These are phyloP conservation scores for Phortica variegata DNA, from an alignment of 1,140 invertebrate genomes.

Conservation along the genomic window DNA sequence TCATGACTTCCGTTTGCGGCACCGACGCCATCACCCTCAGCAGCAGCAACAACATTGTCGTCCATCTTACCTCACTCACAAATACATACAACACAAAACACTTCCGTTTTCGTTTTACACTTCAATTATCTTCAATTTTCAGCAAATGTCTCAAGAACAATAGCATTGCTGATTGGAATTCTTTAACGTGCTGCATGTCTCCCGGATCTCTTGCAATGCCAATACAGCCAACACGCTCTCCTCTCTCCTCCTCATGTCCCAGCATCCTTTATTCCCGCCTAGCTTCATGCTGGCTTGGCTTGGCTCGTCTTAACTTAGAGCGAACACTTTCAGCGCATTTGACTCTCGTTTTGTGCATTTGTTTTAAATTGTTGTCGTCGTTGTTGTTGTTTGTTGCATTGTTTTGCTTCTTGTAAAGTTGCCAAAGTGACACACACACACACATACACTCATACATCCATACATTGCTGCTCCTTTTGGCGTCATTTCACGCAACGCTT, in stretches of 20 bases:
- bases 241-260: too few relatives aligned
- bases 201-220: too few relatives aligned
- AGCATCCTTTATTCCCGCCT: neutral
- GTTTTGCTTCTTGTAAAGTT: slow-evolving; percentile 7
- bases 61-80: neutral
- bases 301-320: too few relatives aligned
- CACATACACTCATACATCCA: neutral
- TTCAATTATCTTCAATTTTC: slow-evolving; percentile 54
- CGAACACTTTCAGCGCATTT: neutral
- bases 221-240: too few relatives aligned
- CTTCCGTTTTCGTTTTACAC: slow-evolving; percentile 50
- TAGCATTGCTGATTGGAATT: slow-evolving; percentile 50
- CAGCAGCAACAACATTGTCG: neutral
- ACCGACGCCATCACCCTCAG: neutral
- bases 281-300: neutral
- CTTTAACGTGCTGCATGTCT: slow-evolving; percentile 47
- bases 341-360: slow-evolving; percentile 17
- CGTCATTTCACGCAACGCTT: slow-evolving; percentile 20
- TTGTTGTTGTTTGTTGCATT: slow-evolving; percentile 13
- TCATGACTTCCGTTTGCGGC: neutral
- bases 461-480: slow-evolving; percentile 5
- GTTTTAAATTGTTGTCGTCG: slow-evolving; percentile 10
- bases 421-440: neutral
- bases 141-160: slow-evolving; percentile 52
- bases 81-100: slow-evolving; percentile 11